phyloP scores from a whole-genome alignment of 2,113 vertebrate species.

The Xenopus laevis region DNA sequence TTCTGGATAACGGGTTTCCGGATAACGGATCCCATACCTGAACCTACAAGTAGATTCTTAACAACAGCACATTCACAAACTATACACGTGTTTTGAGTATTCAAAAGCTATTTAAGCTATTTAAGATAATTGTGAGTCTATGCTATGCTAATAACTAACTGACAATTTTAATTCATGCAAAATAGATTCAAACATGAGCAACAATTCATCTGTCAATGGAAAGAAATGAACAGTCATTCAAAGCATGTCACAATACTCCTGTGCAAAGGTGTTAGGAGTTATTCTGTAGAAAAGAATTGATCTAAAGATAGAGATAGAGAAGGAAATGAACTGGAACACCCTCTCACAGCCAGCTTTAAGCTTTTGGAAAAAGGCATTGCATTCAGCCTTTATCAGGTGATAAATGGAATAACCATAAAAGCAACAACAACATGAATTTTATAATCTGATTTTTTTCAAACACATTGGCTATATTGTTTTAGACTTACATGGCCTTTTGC shows the following conservation, averaged over 20 bases:
- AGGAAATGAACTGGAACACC: slow-evolving; percentile 5
- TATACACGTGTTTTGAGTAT: no score
- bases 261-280: slow-evolving; percentile 22
- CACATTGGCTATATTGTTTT: not conserved
- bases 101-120: not conserved
- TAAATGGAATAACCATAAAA: slow-evolving; percentile 25
- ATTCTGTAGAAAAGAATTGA: slow-evolving; percentile 25
- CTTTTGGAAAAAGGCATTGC: slow-evolving; percentile 16
- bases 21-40: no score
- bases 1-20: no score
- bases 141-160: not conserved
- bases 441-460: not conserved
- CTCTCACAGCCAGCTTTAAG: no score
- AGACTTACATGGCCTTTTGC: not conserved
- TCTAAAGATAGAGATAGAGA: slow-evolving; percentile 35
- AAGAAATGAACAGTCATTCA: not conserved
- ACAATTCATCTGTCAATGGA: not conserved
- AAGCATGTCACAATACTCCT: not conserved
- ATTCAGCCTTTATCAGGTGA: slow-evolving; percentile 22
- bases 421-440: slow-evolving; percentile 13
- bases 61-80: no score
- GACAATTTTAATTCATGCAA: not conserved
- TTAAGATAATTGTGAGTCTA: not conserved
- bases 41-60: no score
- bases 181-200: not conserved